A percentile compares a stretch with the other conserved stretches of the same genome.
phyloP scores from a whole-genome alignment of 2,113 vertebrate genomes.

The Mesocricetus auratus region DNA sequence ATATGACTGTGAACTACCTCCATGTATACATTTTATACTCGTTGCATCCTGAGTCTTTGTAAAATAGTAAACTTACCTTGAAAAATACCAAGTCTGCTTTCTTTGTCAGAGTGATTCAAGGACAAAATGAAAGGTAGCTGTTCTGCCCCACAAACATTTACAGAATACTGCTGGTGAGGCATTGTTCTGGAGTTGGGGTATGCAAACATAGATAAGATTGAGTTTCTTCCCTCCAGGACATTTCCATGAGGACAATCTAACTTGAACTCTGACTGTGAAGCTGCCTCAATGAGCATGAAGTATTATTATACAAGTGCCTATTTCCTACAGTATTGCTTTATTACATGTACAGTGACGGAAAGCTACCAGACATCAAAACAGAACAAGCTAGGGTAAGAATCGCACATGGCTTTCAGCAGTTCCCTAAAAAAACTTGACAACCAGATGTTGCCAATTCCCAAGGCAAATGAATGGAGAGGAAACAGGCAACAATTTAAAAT shows the following conservation, averaged over 20 bases:
- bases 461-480: slow-evolving; percentile 34
- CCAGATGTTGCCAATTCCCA: slow-evolving; percentile 56
- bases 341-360: slow-evolving; percentile 30
- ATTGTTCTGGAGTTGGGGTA: slow-evolving; percentile 30
- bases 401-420: slow-evolving; percentile 56
- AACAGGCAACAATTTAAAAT: slow-evolving; percentile 68
- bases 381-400: slow-evolving; percentile 44
- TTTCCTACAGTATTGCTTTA: slow-evolving; percentile 44
- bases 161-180: background rate
- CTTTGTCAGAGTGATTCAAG: slow-evolving; percentile 34
- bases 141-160: slow-evolving; percentile 23
- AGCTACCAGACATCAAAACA: slow-evolving; percentile 43
- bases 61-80: slow-evolving; percentile 41
- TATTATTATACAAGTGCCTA: background rate
- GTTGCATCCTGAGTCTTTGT: background rate
- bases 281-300: slow-evolving; percentile 49
- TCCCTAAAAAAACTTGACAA: slow-evolving; percentile 60
- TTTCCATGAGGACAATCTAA: slow-evolving; percentile 35
- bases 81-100: slow-evolving; percentile 6
- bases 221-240: slow-evolving; percentile 13
- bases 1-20: background rate
- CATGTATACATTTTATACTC: background rate
- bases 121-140: slow-evolving; percentile 20
- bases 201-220: slow-evolving; percentile 20
- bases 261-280: slow-evolving; percentile 36